Evolutionary conservation across 92 coral and sea anemone species (phyloP).

Genomic region (Meandrina meandrites): DNA sequence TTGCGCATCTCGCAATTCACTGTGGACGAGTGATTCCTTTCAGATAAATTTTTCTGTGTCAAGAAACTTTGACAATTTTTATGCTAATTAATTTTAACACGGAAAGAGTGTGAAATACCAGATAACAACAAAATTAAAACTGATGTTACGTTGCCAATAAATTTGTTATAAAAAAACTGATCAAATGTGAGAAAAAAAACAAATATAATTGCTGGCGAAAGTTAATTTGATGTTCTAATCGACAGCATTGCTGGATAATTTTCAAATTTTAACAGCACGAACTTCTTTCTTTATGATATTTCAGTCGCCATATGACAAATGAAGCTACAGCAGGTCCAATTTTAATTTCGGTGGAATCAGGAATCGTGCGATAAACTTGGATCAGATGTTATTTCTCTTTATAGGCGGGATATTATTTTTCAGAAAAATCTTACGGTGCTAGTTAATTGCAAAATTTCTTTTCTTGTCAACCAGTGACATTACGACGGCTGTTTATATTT

Average conservation of each 20-base stretch:
- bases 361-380: not conserved
- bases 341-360: not conserved
- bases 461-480: no score
- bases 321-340: not conserved
- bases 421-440: not conserved
- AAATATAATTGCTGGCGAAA: not conserved
- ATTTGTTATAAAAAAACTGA: not conserved
- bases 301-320: not conserved
- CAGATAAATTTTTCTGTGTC: not conserved
- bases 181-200: not conserved
- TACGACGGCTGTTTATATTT: not conserved
- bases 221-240: not conserved
- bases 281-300: not conserved
- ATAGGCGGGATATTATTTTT: not conserved
- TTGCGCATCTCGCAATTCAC: no score
- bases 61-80: not conserved
- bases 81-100: not conserved
- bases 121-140: not conserved
- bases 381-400: not conserved
- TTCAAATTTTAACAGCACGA: not conserved
- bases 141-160: not conserved
- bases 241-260: not conserved
- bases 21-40: not conserved
- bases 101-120: not conserved
- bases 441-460: not conserved